These are phyloP conservation scores for Zosterops japonicus DNA, from an alignment of 2,113 vertebrate genomes.

Conservation along the genomic window DNA sequence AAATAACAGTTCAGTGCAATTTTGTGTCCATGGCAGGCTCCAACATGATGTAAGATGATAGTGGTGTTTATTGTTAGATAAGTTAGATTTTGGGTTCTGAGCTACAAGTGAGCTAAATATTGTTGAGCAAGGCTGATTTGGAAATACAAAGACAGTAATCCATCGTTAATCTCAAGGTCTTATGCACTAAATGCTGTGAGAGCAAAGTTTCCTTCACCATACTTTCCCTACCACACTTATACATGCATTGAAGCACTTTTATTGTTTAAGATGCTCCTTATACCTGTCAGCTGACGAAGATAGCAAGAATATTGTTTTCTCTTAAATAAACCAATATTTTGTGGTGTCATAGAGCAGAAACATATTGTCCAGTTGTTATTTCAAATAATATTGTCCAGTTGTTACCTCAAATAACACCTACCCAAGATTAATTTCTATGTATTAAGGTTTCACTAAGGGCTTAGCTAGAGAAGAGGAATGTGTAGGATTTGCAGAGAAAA, in stretches of 20 bases:
- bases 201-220: not conserved
- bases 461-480: not conserved
- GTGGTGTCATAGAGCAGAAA: not conserved
- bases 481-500: not conserved
- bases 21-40: not conserved
- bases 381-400: not conserved
- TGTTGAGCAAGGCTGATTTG: not conserved
- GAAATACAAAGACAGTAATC: not conserved
- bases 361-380: not conserved
- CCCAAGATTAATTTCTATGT: not conserved
- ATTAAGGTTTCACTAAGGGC: not conserved
- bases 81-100: not conserved
- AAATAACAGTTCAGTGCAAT: not conserved
- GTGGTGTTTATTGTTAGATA: not conserved
- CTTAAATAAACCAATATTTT: not conserved
- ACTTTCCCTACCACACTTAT: not conserved
- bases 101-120: not conserved
- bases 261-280: not conserved
- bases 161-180: not conserved
- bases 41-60: not conserved
- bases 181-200: not conserved
- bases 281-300: not conserved
- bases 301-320: not conserved
- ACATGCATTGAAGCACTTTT: accelerated
- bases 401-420: not conserved